phyloP scores from a whole-genome alignment of 2,888 invertebrate species.

The Neoitamus cyanurus region DNA sequence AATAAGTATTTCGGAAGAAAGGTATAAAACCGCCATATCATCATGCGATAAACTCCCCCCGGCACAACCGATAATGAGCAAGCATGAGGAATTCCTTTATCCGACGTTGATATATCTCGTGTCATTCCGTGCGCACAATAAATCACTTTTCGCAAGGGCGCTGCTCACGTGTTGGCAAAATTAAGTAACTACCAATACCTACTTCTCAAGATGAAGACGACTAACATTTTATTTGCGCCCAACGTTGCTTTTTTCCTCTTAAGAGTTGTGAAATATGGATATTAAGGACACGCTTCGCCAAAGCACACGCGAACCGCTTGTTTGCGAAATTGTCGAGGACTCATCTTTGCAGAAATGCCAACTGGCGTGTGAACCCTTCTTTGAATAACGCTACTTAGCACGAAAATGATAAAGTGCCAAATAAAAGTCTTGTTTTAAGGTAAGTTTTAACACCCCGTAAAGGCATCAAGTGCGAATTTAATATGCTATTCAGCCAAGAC shows the following conservation, averaged over 20 bases:
- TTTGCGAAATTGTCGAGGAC: not conserved
- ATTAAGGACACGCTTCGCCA: not conserved
- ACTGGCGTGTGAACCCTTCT: not conserved
- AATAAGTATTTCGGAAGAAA: too few relatives aligned
- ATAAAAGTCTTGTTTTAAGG: not conserved
- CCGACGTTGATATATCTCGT: too few relatives aligned
- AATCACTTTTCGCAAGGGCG: not conserved
- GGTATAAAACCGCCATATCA: too few relatives aligned
- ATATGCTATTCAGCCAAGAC: too few relatives aligned
- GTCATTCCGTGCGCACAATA: too few relatives aligned
- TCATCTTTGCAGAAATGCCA: not conserved
- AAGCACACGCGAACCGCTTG: not conserved
- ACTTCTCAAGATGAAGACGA: too few relatives aligned
- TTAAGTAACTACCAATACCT: not conserved
- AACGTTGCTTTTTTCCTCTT: not conserved
- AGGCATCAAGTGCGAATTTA: not conserved
- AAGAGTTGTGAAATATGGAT: not conserved
- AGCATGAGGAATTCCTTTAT: too few relatives aligned
- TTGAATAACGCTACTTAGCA: not conserved
- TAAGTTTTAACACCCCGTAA: not conserved
- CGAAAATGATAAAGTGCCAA: not conserved
- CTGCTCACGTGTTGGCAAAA: not conserved
- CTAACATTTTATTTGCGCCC: not conserved
- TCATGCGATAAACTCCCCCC: too few relatives aligned
- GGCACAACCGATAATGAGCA: too few relatives aligned